phyloP scores from a whole-genome alignment of 92 coral and sea anemone genomes.

The Phenganax subtilis region DNA sequence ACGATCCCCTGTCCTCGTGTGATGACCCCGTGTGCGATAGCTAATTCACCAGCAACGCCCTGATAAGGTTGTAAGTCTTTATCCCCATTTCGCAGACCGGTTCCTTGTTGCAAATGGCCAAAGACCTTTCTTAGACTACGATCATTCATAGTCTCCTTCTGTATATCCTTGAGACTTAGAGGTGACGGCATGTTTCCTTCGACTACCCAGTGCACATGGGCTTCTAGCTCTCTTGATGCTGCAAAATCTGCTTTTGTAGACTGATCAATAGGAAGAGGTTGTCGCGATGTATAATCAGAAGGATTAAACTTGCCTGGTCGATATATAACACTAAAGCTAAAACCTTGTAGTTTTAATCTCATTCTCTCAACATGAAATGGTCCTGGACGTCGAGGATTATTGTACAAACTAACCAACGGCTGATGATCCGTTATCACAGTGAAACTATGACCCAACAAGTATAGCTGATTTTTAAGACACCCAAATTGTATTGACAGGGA shows the following conservation, averaged over 20 bases:
- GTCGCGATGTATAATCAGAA: slow-evolving; percentile 11
- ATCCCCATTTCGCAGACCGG: not conserved
- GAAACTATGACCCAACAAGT: slow-evolving; percentile 1
- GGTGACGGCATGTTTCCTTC: slow-evolving; percentile 3
- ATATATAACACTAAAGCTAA: not conserved
- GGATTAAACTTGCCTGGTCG: not conserved
- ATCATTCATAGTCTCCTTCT: slow-evolving; percentile 12
- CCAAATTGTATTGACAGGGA: not conserved
- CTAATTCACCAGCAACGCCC: not conserved
- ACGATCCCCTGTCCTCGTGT: not conserved
- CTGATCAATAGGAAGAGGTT: slow-evolving; percentile 8
- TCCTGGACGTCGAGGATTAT: slow-evolving; percentile 11
- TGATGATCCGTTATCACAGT: not conserved
- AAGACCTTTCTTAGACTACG: not conserved
- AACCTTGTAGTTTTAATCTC: slow-evolving; percentile 8
- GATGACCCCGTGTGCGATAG: slow-evolving; percentile 7
- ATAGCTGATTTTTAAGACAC: not conserved
- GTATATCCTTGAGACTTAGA: slow-evolving; percentile 8
- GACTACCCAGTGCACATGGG: too few relatives aligned
- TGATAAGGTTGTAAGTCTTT: not conserved
- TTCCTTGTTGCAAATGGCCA: too few relatives aligned
- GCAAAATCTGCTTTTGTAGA: not conserved
- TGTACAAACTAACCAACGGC: slow-evolving; percentile 1
- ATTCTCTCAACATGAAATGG: slow-evolving; percentile 4
- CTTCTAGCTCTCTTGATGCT: slow-evolving; percentile 3